Percentiles rank a stretch among this genome's conserved stretches.
Evolutionary conservation across 2,113 vertebrate genomes (phyloP).

Genomic region (Pardalotus punctatus): DNA sequence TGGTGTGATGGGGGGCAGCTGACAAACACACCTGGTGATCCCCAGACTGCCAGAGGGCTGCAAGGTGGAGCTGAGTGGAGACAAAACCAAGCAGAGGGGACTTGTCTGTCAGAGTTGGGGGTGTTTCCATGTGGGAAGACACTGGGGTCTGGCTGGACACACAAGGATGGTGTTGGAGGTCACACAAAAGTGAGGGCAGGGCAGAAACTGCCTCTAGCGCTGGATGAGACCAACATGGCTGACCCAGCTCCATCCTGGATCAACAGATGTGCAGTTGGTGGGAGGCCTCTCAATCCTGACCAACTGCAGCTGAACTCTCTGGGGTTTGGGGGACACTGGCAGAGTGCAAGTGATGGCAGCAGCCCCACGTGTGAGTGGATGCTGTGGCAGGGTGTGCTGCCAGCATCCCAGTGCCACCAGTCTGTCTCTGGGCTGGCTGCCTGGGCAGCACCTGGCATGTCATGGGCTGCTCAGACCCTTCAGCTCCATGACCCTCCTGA

Average conservation of each 20-base stretch:
- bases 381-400: background rate
- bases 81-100: background rate
- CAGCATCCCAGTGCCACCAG: background rate
- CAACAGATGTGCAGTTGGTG: fast-evolving
- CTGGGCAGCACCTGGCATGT: background rate
- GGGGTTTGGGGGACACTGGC: background rate
- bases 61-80: background rate
- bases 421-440: background rate
- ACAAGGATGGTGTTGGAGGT: background rate
- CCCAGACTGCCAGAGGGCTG: background rate
- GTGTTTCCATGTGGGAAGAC: background rate
- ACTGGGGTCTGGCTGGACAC: background rate
- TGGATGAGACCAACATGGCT: background rate
- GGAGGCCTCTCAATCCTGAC: background rate
- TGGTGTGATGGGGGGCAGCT: background rate
- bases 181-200: background rate
- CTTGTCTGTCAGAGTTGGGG: background rate
- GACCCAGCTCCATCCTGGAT: background rate
- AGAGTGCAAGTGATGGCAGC: fast-evolving
- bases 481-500: background rate
- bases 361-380: fast-evolving
- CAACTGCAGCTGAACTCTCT: background rate
- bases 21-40: background rate
- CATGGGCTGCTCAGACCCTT: background rate
- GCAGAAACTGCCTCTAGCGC: background rate